phyloP scores from a whole-genome alignment of 2,797 vertebrate species.

The Vespertilio murinus region DNA sequence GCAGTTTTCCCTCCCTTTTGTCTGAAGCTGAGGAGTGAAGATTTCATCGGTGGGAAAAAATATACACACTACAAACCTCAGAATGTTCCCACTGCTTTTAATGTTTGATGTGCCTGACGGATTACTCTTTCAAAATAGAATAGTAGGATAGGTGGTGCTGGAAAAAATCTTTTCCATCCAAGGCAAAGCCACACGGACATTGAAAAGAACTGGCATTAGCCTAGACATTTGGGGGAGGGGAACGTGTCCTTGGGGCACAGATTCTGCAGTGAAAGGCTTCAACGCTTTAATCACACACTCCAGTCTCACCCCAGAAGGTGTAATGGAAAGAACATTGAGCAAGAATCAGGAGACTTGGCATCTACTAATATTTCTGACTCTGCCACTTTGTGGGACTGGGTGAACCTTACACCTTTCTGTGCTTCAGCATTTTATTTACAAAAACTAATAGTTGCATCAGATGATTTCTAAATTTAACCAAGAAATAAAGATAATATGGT shows the following conservation, averaged over 20 bases:
- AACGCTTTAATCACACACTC: background rate
- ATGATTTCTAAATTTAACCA: constrained; percentile 30
- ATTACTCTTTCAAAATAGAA: constrained; percentile 65
- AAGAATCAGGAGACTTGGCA: background rate
- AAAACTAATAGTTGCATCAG: background rate
- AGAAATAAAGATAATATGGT: background rate
- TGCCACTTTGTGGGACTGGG: background rate
- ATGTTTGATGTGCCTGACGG: constrained; percentile 67
- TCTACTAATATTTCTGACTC: background rate
- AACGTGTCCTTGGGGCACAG: background rate
- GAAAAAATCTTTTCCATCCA: constrained; percentile 69
- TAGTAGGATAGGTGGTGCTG: constrained; percentile 63
- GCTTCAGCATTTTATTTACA: background rate
- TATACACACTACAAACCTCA: constrained; percentile 61
- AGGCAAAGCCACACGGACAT: constrained; percentile 51
- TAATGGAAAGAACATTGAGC: background rate
- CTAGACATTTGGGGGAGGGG: background rate
- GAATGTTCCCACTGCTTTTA: constrained; percentile 62
- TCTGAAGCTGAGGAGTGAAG: constrained; percentile 58
- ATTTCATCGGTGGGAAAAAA: constrained; percentile 70
- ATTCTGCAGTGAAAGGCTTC: constrained; percentile 37
- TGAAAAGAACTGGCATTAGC: constrained; percentile 43
- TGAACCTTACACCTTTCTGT: background rate
- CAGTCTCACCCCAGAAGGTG: background rate
- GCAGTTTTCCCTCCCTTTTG: constrained; percentile 39